Evolutionary conservation across 1,140 invertebrate species (phyloP).

Genomic region (Prorops nasuta): DNA sequence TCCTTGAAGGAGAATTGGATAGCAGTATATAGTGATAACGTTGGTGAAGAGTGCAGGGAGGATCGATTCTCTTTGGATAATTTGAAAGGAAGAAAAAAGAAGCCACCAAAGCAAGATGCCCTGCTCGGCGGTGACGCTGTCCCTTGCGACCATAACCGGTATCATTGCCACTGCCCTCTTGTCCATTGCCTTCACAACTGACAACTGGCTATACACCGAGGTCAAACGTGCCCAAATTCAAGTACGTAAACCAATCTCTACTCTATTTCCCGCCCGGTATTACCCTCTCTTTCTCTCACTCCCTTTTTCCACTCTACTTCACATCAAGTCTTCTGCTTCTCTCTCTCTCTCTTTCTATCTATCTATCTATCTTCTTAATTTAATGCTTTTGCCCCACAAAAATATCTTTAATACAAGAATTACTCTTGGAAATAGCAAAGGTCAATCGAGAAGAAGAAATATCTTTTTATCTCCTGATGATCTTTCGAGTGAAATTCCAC

Average conservation of each 20-base stretch:
- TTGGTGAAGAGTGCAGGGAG: not conserved
- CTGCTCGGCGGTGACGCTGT: constrained; percentile 91
- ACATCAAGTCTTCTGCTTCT: not conserved
- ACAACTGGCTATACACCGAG: constrained; percentile 92
- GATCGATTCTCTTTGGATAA: not conserved
- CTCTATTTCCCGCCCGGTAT: not conserved
- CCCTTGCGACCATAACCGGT: constrained; percentile 89
- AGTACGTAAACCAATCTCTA: constrained; percentile 59
- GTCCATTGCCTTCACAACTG: constrained; percentile 90
- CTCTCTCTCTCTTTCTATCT: not conserved
- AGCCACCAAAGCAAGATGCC: constrained; percentile 68
- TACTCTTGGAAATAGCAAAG: no score
- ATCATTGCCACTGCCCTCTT: constrained; percentile 88
- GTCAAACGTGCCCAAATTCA: constrained; percentile 84
- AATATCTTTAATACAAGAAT: no score
- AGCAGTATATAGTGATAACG: not conserved
- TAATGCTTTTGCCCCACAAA: no score
- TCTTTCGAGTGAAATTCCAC: no score
- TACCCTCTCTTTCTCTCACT: no score
- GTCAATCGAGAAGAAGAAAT: no score
- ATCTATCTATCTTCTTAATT: no score
- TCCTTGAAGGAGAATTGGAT: not conserved
- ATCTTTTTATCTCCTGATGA: no score
- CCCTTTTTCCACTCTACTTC: not conserved
- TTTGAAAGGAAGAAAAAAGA: constrained; percentile 6